Evolutionary conservation across 2,113 vertebrate species (phyloP).

Genomic region (Odontesthes bonariensis): DNA sequence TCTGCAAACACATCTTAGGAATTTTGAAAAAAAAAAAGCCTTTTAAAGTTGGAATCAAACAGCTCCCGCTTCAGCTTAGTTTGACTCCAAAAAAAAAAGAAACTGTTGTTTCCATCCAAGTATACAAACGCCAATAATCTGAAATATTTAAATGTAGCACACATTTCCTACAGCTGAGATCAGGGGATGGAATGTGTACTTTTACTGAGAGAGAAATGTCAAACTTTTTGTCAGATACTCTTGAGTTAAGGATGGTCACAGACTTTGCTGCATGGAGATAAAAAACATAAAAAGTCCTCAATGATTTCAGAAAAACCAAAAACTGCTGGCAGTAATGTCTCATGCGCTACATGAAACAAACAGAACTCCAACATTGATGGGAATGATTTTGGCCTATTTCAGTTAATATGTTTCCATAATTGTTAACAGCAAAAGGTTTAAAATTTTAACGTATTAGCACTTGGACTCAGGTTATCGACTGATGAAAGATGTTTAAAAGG

Average conservation of each 20-base stretch:
- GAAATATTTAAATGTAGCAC: not conserved
- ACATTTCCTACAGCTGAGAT: not conserved
- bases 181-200: not conserved
- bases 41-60: constrained; percentile 19
- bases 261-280: constrained; percentile 31
- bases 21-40: constrained; percentile 16
- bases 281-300: constrained; percentile 28
- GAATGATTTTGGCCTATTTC: constrained; percentile 41
- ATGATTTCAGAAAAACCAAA: constrained; percentile 12
- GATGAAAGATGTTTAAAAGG: not conserved
- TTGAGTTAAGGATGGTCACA: constrained; percentile 8
- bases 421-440: constrained; percentile 9
- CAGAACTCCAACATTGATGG: constrained; percentile 19
- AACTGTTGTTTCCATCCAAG: constrained; percentile 9
- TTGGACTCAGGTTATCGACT: not conserved
- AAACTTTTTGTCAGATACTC: not conserved
- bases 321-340: not conserved
- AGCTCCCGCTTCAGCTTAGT: constrained; percentile 1
- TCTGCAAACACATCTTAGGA: constrained; percentile 43
- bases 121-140: not conserved
- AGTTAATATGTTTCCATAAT: not conserved
- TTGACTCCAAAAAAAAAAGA: constrained; percentile 5
- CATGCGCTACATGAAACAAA: not conserved
- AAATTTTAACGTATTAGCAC: constrained; percentile 8
- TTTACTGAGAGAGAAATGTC: not conserved